phyloP scores from a whole-genome alignment of 2,113 vertebrate genomes.

The Taurulus bubalis region DNA sequence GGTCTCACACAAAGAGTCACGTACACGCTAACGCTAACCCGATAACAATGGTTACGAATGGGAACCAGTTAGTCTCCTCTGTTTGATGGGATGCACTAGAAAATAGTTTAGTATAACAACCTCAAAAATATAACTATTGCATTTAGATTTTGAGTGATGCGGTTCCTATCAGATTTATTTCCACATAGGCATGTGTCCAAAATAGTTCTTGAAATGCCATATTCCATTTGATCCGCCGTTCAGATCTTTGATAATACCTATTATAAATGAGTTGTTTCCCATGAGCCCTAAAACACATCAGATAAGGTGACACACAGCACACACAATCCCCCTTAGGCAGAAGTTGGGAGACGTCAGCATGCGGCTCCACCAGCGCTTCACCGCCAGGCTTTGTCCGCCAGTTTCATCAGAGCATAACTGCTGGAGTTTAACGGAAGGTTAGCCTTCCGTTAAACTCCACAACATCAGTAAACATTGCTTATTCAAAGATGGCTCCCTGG shows the following conservation, averaged over 20 bases:
- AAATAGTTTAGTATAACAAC: neutral
- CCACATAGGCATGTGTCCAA: neutral
- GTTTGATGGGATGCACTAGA: neutral
- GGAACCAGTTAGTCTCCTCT: neutral
- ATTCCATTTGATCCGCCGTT: neutral
- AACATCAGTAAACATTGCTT: constrained; percentile 10
- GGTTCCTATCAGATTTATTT: neutral
- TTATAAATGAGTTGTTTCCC: neutral
- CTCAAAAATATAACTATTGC: neutral
- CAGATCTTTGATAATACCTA: neutral
- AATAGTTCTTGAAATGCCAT: neutral
- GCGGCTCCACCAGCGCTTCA: neutral
- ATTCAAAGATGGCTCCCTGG: constrained; percentile 12
- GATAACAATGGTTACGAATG: no score
- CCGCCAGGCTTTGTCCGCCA: neutral
- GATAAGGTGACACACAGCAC: neutral
- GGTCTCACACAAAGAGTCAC: neutral
- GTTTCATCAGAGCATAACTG: neutral
- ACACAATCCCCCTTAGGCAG: neutral
- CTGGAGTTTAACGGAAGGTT: constrained; percentile 5
- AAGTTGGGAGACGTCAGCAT: neutral
- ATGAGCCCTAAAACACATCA: neutral
- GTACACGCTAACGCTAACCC: no score
- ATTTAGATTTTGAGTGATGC: neutral
- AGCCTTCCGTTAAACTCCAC: constrained; percentile 3